Evolutionary conservation across 2,797 vertebrate species (phyloP), one percentile per base, ranked within the genome.

Genomic region (Anas flavirostris): DNA sequence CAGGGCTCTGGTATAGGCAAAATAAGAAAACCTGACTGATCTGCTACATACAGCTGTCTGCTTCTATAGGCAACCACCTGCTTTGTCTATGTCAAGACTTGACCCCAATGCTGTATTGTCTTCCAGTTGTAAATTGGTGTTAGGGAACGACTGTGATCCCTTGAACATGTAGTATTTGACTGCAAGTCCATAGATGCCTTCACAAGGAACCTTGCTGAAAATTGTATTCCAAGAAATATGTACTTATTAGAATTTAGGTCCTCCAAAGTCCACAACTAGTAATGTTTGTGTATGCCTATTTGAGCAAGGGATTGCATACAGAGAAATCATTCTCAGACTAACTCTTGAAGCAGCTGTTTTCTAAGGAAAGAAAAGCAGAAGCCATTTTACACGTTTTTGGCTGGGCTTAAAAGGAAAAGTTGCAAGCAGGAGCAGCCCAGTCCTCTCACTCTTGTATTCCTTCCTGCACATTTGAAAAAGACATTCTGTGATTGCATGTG

Each of bases 201-300:
- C 43, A 62, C 0, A 5, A 86, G n/a, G 28, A 66, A 23, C 17
- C 16, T 78, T 85, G 28, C 13, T 68, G 31, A 43, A 85, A 91
- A 19, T 2, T 55, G 2, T 64, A 13, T n/a, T 62, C 9, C 10
- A 52, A 46, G 18, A 69, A 58, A 19, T 33, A 52, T 2, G 7
- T 39, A 12, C 22, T 37, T 67, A 7, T 15, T 50, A n/a, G n/a
- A 33, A 31, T 41, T 28, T 53, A 26, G 13, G 21, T 68, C 18
- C 10, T 58, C 35, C 0, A 0, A 44, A 74, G 33, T 31, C 10
- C 12, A 16, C 31, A 82, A 33, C 2, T 59, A 28, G 4, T 69
- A 50, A 29, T 16, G 16, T 4, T 16, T 60, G n/a, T 31, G 16
- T 4, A 18, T 5, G 12, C 22, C 28, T 3, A 18, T 68, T 43